phyloP scores from a whole-genome alignment of 2,113 vertebrate species.

The Dromaius novaehollandiae region DNA sequence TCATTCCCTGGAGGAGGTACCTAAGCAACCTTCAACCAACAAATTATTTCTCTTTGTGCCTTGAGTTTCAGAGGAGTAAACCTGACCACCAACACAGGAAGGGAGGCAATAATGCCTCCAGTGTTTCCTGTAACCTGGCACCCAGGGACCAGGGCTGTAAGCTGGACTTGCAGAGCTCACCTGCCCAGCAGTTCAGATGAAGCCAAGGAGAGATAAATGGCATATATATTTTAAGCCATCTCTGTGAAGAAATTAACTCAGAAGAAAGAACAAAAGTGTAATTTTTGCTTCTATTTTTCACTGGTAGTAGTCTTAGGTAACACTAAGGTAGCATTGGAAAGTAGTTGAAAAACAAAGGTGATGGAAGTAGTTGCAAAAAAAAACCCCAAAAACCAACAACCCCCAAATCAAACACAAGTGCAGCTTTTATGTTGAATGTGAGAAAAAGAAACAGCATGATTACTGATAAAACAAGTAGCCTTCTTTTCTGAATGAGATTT shows the following conservation, averaged over 20 bases:
- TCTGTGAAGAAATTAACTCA: background rate
- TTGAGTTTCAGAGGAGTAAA: background rate
- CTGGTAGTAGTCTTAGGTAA: background rate
- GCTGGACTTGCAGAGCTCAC: background rate
- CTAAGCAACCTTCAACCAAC: background rate
- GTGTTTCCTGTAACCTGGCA: background rate
- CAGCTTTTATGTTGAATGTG: background rate
- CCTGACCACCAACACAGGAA: background rate
- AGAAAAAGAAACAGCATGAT: background rate
- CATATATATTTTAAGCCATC: background rate
- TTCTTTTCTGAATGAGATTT: background rate
- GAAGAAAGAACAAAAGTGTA: background rate
- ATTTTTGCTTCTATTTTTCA: background rate
- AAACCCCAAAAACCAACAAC: too few relatives aligned
- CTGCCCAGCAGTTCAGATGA: background rate
- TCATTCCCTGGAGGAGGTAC: background rate
- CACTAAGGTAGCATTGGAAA: background rate
- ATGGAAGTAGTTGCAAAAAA: background rate
- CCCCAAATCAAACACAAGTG: background rate
- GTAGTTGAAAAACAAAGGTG: background rate
- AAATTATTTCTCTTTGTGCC: background rate
- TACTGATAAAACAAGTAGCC: background rate
- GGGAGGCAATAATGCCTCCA: background rate
- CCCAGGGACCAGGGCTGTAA: background rate
- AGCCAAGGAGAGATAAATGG: background rate